These are phyloP conservation scores for Drymodes brunneopygia DNA, from an alignment of 2,113 vertebrate genomes.

Conservation along the genomic window DNA sequence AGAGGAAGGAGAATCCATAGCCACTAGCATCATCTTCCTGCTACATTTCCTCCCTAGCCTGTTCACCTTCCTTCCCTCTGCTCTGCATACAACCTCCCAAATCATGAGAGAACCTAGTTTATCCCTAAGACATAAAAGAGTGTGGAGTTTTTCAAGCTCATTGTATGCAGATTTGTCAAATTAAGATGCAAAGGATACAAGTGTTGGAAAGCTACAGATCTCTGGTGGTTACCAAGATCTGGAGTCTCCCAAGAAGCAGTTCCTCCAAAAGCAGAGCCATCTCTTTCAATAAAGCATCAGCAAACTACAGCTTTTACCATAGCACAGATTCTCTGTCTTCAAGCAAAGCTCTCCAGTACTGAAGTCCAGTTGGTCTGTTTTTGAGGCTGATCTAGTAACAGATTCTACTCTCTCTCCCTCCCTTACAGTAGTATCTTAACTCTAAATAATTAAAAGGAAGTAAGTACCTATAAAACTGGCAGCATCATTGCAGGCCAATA, in stretches of 20 bases:
- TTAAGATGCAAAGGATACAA: not conserved
- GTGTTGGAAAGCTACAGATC: not conserved
- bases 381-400: not conserved
- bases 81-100: not conserved
- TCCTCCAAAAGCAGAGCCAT: not conserved
- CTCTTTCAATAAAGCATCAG: not conserved
- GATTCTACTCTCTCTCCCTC: not conserved
- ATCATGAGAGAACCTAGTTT: not conserved
- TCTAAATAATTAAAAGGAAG: constrained; percentile 13
- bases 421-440: not conserved
- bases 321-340: not conserved
- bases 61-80: not conserved
- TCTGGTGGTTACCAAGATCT: not conserved
- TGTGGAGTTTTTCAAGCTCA: not conserved
- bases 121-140: not conserved
- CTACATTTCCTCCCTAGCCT: not conserved
- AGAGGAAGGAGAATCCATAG: not conserved
- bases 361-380: not conserved
- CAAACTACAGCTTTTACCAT: not conserved
- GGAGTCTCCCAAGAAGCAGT: not conserved
- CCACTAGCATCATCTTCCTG: not conserved
- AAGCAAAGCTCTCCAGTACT: not conserved
- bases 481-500: not conserved
- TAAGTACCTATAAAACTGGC: not conserved
- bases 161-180: not conserved